Evolutionary conservation across 2,797 vertebrate genomes (phyloP), one percentile per base, ranked within the genome.

Genomic region (Myoxocephalus aenaeus): DNA sequence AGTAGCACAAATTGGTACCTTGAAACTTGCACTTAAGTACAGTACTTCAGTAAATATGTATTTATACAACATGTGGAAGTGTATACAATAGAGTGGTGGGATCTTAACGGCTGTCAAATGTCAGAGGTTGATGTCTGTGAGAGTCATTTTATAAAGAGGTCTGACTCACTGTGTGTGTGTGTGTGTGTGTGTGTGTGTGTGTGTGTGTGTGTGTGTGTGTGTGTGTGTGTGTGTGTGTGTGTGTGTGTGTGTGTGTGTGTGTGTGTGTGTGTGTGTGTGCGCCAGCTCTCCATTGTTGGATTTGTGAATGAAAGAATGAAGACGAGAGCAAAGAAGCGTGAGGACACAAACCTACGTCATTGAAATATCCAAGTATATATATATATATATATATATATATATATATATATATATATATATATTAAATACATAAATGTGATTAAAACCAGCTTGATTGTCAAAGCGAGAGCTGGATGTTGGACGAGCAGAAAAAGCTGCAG

Each of bases 401-500:
- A 27, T 27, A 27, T 27, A 27, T 27, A 27, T 27, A 27, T 27
- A 27, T 27, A 27, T 27, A 54, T 54, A 27, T 27, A 27, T 27
- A 27, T 27, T 27, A 27, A 27, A 27, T 27, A 27, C 25, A 27
- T 27, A 27, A 1, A 54, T 54, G 27, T 51, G 3, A 4, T 32
- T 6, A n/a, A 15, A 61, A 13, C 20, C 29, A 3, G 29, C 29
- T 32, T 38, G 34, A 58, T 34, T 17, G 1, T 13, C 9, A 62
- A 32, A 40, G 27, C 36, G 9, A 69, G 9, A 22, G 10, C 12
- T 32, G 38, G 8, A 58, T 32, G 48, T 14, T 13, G 15, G 63
- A 54, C 20, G 46, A 34, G 27, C 11, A 73, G 15, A 59, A 76
- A 14, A 67, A 10, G n/a, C 56, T 67, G 42, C n/a, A 51, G 10